A percentile compares a stretch with the other conserved stretches of the same genome.
Conservation (phyloP, 30 jellyfish, hydroid and myxozoan genomes). For the Chrysaora quinquecirrha region DNA sequence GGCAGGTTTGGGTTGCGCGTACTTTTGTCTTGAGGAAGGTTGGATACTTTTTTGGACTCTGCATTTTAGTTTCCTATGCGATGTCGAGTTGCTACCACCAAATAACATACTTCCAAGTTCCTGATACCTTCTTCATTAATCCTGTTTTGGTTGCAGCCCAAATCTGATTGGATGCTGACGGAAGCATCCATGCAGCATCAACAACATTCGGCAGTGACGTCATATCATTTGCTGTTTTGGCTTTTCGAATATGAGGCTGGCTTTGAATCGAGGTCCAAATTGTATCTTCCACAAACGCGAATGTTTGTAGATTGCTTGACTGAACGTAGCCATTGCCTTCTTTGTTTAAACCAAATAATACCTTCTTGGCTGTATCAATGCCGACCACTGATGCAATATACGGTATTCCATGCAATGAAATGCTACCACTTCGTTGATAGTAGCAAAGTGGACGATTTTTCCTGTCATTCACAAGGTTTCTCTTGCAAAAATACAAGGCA, state of each 20-base stretch:
- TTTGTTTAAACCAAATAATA: too few species aligned
- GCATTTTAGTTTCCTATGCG: too few species aligned
- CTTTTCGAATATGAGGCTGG: neutral
- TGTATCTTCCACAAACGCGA: conserved; percentile 1
- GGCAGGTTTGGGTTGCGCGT: too few species aligned
- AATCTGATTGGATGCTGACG: neutral
- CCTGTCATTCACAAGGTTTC: neutral
- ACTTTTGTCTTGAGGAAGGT: too few species aligned
- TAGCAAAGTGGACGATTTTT: neutral
- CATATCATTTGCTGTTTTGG: too few species aligned
- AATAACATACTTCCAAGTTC: too few species aligned
- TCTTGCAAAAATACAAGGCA: too few species aligned
- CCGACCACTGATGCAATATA: too few species aligned
- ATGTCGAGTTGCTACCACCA: too few species aligned
- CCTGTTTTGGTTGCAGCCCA: neutral
- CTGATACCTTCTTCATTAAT: neutral
- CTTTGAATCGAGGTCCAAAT: conserved; percentile 4
- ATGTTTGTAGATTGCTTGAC: neutral
- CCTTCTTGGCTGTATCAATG: too few species aligned
- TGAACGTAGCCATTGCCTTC: neutral
- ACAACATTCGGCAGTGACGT: neutral
- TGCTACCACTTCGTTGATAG: neutral
- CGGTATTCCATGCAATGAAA: too few species aligned
- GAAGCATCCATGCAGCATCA: conserved; percentile 10
- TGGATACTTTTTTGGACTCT: too few species aligned